Base-by-base conservation (phyloP, 1,140 invertebrate genomes). In the Thaumetopoea pityocampa region DNA sequence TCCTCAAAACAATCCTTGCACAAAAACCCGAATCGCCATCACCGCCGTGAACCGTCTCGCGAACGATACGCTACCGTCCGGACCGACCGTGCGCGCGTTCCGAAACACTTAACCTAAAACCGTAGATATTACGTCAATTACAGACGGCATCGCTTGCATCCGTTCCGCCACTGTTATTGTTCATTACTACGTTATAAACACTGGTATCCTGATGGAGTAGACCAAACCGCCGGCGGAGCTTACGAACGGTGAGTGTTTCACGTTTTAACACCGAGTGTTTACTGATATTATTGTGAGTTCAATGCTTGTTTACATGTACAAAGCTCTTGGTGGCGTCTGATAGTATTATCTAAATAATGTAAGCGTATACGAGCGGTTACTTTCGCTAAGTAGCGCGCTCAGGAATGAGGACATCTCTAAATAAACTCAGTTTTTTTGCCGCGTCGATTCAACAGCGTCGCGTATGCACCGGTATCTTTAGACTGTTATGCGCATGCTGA, bases 321-420 rank as follows among this genome's bases (percentile, higher is more conserved):
- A 49, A 28, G 30, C 16, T 18, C 34, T 27, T 34, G 24, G 37
- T 19, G 28, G 37, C 24, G 38, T 38, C 15, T 50, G 40, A 36
- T 33, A 52, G 51, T 51, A 51, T 63, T 63, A 51, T 50, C 40
- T 59, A 55, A 29, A 29, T 42, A 47, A 46, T 58, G 26, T 49
- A 46, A 48, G 50, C 52, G 56, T 40, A 37, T 37, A 54, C 35
- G 54, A 52, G 54, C 57, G 28, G 51, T 66, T 60, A 76, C 71
- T 76, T 76, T 76, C 67, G 59, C 66, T 65, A 38, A 47, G 47
- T 42, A 48, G 26, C 50, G 49, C 51, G 61, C 51, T 49, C 42
- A 65, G 55, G 59, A 76, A 74, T 67, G 71, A 63, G 73, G 71
- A 63, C 70, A 79, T 66, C 56, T 68, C 60, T 65, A 71, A 65